Evolutionary conservation across 2,888 invertebrate species (phyloP), one percentile per base, ranked within the genome.

Genomic region (Operophtera brumata): DNA sequence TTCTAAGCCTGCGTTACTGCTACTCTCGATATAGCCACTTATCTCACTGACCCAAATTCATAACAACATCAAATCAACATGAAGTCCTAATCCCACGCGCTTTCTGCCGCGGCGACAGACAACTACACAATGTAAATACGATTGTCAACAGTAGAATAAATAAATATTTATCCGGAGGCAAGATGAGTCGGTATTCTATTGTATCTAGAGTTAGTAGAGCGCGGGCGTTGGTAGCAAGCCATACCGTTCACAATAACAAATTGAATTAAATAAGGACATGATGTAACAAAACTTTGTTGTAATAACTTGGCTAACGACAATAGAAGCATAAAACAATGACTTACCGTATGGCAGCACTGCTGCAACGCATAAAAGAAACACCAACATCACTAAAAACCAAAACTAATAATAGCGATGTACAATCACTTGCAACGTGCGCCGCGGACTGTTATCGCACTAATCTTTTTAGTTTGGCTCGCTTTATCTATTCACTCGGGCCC

Each of bases 71-170:
- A 81, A 81, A 80, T 82, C 82, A 79, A 78, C 80, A 82, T 72
- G 78, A 80, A 78, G 77, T 73, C 72, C 61, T 54, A 75, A 63
- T 69, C 87, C 87, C 78, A 87, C 86, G 82, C 85, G 67, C 67
- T 58, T 65, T 63, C 61, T 64, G 71, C 70, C 74, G 74, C 79
- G 77, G 78, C 73, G 76, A 83, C 84, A 76, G 74, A 74, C 69
- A 65, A 73, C 68, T 76, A 77, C 77, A 83, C 84, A 84, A 87
- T 89, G 87, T 87, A 86, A 87, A 88, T 87, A 85, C 77, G 75
- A 82, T 86, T 88, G 88, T 88, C 87, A 86, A 87, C 87, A 82
- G 72, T 66, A 70, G 81, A 85, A 86, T 82, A 83, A 83, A 89
- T 89, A 87, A 87, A 88, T 89, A 88, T 87, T 89, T 86, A 88